Conservation (phyloP, 1,140 invertebrate genomes). For the Thrips palmi region DNA sequence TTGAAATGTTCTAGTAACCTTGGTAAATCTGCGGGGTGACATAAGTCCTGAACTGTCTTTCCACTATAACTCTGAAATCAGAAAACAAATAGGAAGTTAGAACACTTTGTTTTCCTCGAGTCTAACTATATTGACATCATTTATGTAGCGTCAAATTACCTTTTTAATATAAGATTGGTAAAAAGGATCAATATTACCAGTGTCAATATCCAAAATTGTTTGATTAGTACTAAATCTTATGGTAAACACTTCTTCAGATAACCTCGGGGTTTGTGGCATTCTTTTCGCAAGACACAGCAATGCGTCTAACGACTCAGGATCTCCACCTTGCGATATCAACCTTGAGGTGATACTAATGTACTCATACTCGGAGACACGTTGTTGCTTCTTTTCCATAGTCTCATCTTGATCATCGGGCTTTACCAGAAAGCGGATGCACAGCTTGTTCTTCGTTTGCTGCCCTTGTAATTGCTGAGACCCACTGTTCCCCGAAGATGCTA, state of each 20-base stretch:
- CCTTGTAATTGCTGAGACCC: too few species aligned
- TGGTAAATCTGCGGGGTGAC: constrained; percentile 51
- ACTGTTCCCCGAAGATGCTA: too few species aligned
- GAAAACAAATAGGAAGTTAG: constrained; percentile 12
- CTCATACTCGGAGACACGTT: constrained; percentile 52
- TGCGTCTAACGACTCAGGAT: constrained; percentile 34
- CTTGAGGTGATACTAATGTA: constrained; percentile 26
- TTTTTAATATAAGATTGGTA: constrained; percentile 48
- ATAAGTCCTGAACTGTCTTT: constrained; percentile 52
- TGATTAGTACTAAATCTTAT: constrained; percentile 74
- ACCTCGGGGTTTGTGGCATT: constrained; percentile 49
- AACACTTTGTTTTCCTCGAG: too few species aligned
- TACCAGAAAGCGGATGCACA: constrained; percentile 67
- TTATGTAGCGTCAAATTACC: constrained; percentile 23
- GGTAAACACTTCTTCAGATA: constrained; percentile 70
- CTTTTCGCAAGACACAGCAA: constrained; percentile 69
- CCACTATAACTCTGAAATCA: constrained; percentile 39
- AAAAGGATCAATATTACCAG: constrained; percentile 39
- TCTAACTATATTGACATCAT: neutral
- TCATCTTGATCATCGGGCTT: constrained; percentile 57
- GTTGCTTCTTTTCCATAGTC: constrained; percentile 61
- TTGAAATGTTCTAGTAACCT: constrained; percentile 55
- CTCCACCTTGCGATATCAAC: too few species aligned
- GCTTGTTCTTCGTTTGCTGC: constrained; percentile 56
- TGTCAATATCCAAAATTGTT: constrained; percentile 63